Base-by-base conservation (phyloP, 2,888 invertebrate genomes). In the Dinocampus coccinellae region DNA sequence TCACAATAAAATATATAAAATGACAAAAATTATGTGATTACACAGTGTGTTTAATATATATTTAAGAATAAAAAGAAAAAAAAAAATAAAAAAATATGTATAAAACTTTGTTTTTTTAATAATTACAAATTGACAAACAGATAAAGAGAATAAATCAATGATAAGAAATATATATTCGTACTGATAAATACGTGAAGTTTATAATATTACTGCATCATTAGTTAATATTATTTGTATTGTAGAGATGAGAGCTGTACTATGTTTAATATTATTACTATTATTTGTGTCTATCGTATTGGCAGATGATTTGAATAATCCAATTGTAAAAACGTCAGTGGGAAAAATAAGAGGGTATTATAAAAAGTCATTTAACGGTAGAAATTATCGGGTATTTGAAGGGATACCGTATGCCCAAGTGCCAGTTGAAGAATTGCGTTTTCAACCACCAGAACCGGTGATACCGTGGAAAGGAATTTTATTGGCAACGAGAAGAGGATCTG, bases 341-440 rank as follows among this genome's bases (percentile, higher is more conserved):
- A 33, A 47, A 42, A 63, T 77, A 34, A 68, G 53, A 39, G 77
- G 77, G 26, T 73, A 60, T 20, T 74, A 73, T 68, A 62, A 70
- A 65, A 42, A 69, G 26, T 76, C 77, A 24, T 67, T 69, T 7
- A 61, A 75, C 70, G 75, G 74, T 24, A 63, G 75, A 64, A 39
- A 68, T 24, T 77, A 75, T 39, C 60, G 65, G 26, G 69, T 74
- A 1, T 78, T 75, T 61, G 76, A 77, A 47, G 78, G 78, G 26
- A 73, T 78, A 7, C 78, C 78, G 4, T 78, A 76, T 65, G 78
- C 78, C 20, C 63, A 70, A 22, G 76, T 75, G 7, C 77, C 77
- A 20, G 47, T 78, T 52, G 77, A 75, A 55, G 53, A 74, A 24
- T 69, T 76, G 7, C 76, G 78, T 9, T 78, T 78, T 69, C 64